Conservation (phyloP, 2,888 invertebrate genomes). For the Pammene fasciana region DNA sequence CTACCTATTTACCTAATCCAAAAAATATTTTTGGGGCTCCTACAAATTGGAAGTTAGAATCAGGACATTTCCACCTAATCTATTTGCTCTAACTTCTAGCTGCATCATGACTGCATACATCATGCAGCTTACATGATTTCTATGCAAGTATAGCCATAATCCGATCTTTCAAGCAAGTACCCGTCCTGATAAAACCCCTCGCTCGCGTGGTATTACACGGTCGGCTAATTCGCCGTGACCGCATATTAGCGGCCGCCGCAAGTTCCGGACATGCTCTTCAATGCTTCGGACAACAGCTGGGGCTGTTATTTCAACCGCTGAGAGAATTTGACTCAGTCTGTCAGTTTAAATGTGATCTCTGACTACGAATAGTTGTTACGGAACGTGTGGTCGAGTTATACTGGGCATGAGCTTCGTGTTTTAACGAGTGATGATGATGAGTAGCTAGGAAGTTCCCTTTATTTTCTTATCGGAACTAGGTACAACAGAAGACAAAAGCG, state of each 20-base stretch:
- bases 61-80: no score
- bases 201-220: constrained; percentile 52
- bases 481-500: not conserved
- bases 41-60: no score
- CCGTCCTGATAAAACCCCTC: constrained; percentile 51
- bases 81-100: no score
- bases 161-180: constrained; percentile 29
- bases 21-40: no score
- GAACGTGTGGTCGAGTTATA: not conserved
- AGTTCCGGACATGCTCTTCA: constrained; percentile 51
- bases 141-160: constrained; percentile 41
- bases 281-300: constrained; percentile 4
- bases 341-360: not conserved
- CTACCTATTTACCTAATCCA: no score
- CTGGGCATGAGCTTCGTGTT: not conserved
- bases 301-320: constrained; percentile 1
- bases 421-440: constrained; percentile 9
- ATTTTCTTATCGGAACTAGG: constrained; percentile 13
- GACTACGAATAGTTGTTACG: not conserved
- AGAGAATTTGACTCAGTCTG: not conserved
- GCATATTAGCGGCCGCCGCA: constrained; percentile 50
- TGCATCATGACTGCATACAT: no score
- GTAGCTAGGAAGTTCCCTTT: not conserved
- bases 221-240: constrained; percentile 59
- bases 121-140: constrained; percentile 46